Evolutionary conservation across 2,113 vertebrate species (phyloP).

Genomic region (Greenwoodochromis staneri): DNA sequence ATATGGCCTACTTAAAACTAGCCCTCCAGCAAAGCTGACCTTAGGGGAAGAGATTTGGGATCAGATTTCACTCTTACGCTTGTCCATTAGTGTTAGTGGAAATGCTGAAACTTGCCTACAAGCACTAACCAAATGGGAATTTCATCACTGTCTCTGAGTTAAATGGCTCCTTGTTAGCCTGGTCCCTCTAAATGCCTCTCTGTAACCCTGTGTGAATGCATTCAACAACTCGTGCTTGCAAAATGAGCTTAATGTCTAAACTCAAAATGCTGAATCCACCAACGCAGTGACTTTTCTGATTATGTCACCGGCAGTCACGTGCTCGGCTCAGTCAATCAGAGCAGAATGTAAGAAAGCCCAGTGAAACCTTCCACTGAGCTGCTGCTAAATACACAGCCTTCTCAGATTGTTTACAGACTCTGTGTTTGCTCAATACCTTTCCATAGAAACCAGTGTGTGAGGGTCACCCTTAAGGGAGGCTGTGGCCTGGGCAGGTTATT

Average conservation of each 20-base stretch:
- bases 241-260: not conserved
- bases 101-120: not conserved
- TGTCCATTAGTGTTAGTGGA: constrained; percentile 7
- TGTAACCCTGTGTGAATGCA: not conserved
- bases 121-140: not conserved
- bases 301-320: not conserved
- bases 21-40: not conserved
- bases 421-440: constrained; percentile 32
- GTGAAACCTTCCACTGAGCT: not conserved
- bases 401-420: constrained; percentile 14
- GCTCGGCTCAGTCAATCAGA: not conserved
- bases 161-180: constrained; percentile 24
- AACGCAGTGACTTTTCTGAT: not conserved
- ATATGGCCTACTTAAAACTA: not conserved
- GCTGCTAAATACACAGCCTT: constrained; percentile 4
- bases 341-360: not conserved
- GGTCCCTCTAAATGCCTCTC: not conserved
- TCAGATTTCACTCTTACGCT: constrained; percentile 17
- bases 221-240: not conserved
- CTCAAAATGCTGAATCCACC: not conserved
- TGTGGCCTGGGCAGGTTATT: constrained; percentile 38
- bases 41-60: not conserved
- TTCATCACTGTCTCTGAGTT: not conserved
- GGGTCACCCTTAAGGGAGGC: constrained; percentile 40
- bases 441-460: constrained; percentile 50